Evolutionary conservation across 2,797 vertebrate species (phyloP), one percentile per base, ranked within the genome.

Genomic region (Eleutherodactylus coqui): DNA sequence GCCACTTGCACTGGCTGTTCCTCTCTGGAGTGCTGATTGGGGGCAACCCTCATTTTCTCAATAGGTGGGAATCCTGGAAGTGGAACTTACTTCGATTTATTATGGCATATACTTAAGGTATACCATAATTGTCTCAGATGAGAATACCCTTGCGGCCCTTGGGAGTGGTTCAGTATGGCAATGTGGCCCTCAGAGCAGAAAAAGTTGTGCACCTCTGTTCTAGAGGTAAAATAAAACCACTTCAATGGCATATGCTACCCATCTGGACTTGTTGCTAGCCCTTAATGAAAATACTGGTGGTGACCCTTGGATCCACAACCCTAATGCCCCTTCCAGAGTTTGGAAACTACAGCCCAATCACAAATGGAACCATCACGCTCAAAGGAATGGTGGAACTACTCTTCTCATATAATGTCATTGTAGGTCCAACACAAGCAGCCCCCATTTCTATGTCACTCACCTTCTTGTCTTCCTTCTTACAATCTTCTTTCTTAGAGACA

Each of bases 401-500:
- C 60, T 2, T 32, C 60, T 29, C 4, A 5, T 13, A 2, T 45
- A 10, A 45, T 8, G 43, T 49, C 47, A 49, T 17, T 49, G 24
- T 69, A 19, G 34, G 21, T 21, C 17, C 14, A 69, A 8, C 5
- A 19, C 5, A 45, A 13, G 8, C 13, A 1, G 29, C 16, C 16
- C 9, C 32, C 1, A 4, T n/a, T n/a, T 36, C 17, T 62, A 29
- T 16, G 1, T 29, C 45, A 19, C 72, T 47, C 21, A 78, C 76
- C 53, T 78, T 58, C 32, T 58, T 41, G 32, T 78, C 75, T 41
- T 78, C 51, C 36, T 55, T 55, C 53, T 27, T 78, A 53, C 10
- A 45, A 41, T 73, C 70, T 60, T 19, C 87, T 79, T 86, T 90
- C 85, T 89, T 91, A 83, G 79, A 92, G 90, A 70, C 89, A 82